phyloP scores from a whole-genome alignment of 2,113 vertebrate genomes.

The Charadrius vociferus region DNA sequence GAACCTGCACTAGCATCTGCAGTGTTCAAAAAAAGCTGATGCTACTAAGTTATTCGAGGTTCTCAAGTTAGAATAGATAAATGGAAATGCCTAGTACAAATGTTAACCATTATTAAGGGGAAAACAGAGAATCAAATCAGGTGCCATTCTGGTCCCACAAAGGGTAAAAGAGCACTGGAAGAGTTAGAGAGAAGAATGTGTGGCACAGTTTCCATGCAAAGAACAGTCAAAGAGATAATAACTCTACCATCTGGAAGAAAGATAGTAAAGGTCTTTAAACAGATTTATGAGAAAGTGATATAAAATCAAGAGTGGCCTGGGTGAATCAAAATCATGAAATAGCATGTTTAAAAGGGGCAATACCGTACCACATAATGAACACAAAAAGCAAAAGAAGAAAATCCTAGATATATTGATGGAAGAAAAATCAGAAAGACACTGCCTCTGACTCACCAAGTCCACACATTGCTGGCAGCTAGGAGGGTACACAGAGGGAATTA shows the following conservation, averaged over 20 bases:
- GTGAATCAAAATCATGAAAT: background rate
- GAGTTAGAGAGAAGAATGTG: background rate
- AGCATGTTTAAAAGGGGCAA: background rate
- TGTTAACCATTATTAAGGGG: background rate
- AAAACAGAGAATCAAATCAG: background rate
- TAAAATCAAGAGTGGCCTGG: background rate
- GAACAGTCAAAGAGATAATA: background rate
- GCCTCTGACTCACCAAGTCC: background rate
- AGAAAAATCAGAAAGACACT: background rate
- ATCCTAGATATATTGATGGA: background rate
- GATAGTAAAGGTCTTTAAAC: background rate
- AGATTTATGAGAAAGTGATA: background rate
- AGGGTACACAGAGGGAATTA: background rate
- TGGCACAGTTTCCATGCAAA: background rate
- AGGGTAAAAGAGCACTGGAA: background rate
- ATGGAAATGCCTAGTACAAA: background rate
- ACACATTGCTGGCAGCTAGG: background rate
- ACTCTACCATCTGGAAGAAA: background rate
- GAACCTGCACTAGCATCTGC: background rate
- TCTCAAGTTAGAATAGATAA: background rate
- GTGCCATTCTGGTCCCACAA: background rate
- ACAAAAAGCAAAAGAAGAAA: background rate
- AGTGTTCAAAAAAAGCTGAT: background rate
- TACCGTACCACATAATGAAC: background rate
- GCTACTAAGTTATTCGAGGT: background rate